Conservation (phyloP, 2,113 vertebrate species). For the Labeo rohita region DNA sequence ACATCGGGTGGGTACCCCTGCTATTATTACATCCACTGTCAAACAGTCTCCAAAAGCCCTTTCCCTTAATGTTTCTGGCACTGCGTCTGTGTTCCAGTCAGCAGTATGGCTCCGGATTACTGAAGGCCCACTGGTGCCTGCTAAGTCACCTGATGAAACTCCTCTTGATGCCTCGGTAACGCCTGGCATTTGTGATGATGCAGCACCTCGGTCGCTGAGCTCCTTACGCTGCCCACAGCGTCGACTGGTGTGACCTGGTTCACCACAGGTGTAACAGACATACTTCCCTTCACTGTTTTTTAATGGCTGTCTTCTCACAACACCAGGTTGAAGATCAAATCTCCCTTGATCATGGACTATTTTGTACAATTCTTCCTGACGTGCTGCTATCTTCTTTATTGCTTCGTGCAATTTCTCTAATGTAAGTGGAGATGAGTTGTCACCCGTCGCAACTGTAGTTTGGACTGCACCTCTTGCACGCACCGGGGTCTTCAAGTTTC, state of each 20-base stretch:
- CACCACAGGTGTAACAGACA: constrained; percentile 1
- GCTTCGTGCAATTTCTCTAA: neutral
- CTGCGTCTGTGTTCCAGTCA: too few species aligned
- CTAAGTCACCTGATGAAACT: neutral
- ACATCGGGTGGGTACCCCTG: neutral
- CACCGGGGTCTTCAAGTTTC: neutral
- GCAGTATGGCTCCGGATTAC: neutral
- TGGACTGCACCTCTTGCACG: neutral
- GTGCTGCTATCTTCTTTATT: neutral
- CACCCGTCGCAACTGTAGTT: neutral
- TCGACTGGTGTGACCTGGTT: neutral
- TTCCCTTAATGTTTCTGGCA: neutral
- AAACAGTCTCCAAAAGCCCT: neutral
- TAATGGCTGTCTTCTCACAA: neutral
- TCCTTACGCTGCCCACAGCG: neutral
- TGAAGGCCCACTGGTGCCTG: neutral
- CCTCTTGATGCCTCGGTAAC: neutral
- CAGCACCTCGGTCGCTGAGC: too few species aligned
- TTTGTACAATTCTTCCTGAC: neutral
- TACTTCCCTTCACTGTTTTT: neutral
- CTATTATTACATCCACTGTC: neutral
- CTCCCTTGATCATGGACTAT: neutral
- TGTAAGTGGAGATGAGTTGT: neutral
- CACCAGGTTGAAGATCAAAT: neutral
- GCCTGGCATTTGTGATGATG: neutral